Evolutionary conservation across 2,888 invertebrate species (phyloP).

Genomic region (Acanthosepion esculentum): DNA sequence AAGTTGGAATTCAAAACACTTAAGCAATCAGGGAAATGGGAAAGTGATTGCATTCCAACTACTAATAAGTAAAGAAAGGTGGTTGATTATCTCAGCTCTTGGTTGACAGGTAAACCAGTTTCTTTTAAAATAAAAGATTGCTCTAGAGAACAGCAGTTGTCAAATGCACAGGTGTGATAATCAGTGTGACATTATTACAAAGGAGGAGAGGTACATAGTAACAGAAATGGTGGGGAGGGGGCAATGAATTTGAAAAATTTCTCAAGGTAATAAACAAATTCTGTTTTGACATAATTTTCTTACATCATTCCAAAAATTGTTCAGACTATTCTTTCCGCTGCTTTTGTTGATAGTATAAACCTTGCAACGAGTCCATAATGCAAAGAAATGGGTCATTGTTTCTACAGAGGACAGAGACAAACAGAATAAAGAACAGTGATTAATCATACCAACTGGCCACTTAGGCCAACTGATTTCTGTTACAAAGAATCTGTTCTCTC

Average conservation of each 20-base stretch:
- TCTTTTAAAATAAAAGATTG: not conserved
- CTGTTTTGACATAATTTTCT: not conserved
- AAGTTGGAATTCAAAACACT: not conserved
- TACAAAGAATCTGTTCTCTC: too few species aligned
- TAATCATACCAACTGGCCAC: not conserved
- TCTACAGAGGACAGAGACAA: not conserved
- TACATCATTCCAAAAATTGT: not conserved
- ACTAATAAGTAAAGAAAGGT: not conserved
- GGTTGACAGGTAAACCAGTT: not conserved
- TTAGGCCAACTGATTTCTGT: too few species aligned
- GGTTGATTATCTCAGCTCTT: not conserved
- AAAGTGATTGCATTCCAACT: not conserved
- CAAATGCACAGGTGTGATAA: not conserved
- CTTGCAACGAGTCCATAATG: not conserved
- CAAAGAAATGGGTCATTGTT: not conserved
- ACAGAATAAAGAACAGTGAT: not conserved
- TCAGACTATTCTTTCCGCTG: not conserved
- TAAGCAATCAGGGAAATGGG: not conserved
- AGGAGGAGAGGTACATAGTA: not conserved
- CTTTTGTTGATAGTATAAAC: not conserved
- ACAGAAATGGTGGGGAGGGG: not conserved
- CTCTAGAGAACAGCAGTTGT: not conserved
- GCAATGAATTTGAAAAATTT: not conserved
- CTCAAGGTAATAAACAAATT: not conserved
- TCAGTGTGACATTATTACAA: not conserved